Evolutionary conservation across 2,113 vertebrate genomes (phyloP), one percentile per base, ranked within the genome.

Genomic region (Chrysemys picta): DNA sequence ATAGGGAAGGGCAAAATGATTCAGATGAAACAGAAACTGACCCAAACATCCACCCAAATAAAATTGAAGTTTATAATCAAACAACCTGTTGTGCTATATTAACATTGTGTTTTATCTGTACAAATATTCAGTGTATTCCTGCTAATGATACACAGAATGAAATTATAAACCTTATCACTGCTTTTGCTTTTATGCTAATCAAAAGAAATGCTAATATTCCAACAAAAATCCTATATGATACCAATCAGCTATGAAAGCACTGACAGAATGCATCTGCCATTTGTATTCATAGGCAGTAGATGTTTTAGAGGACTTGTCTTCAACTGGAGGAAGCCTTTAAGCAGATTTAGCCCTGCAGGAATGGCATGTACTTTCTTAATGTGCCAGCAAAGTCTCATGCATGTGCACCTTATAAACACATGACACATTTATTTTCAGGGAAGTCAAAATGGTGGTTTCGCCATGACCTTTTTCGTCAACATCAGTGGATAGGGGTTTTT

Each of bases 241-340:
- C 65, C 72, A 65, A 57, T 38, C n/a, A 38, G 65, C 8, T 56
- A 11, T 21, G 35, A 86, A 47, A 52, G 47, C 50, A 50, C 11
- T 19, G 14, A 76, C 10, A 59, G 29, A 87, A 35, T 35, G 31
- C 12, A 87, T 17, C 75, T 57, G 29, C 56, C 72, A 38, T 78
- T 87, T 31, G 12, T 85, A 69, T 45, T 47, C 2, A 0, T 50
- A 0, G 4, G 14, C 45, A 1, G 0, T 1, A 11, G 84, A 1
- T n/a, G 10, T 54, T 54, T 82, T 4, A 19, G 10, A 11, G 72
- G 85, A 14, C 35, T 53, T 53, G 47, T 42, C 50, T 17, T 0
- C 1, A 10, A 8, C 2, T 0, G 42, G 82, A 52, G n/a, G 82
- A 52, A 75, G 50, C 42, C 17, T 14, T 79, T 4, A 3, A 76